Base-by-base conservation (phyloP, 2,888 invertebrate species). In the Melanophora roralis region DNA sequence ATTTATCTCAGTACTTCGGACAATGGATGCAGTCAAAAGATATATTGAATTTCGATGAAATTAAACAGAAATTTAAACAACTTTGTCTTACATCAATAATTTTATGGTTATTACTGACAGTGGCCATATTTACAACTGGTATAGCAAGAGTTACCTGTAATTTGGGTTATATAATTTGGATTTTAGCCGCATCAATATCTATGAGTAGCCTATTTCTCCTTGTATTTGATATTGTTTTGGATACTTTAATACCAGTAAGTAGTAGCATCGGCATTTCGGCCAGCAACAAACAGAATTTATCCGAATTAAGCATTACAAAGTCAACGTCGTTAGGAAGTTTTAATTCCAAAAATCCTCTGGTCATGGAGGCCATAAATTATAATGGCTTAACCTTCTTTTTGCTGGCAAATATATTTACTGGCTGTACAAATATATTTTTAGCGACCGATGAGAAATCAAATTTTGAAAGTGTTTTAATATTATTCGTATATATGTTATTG, bases 321-420 rank as follows among this genome's bases (percentile, higher is more conserved):
- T 53, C 32, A 5, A 27, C 3, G 19, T 59, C 19, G 21, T 21
- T 59, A 57, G 5, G 23, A n/a, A 67, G 14, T 34, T 16, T 21
- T 59, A 65, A 49, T 21, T 53, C 36, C 83, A 92, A 57, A 51
- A 91, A 14, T 93, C 95, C 57, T 86, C 91, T 43, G 2, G 91
- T 95, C 79, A 91, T 94, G 64, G 92, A 93, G 83, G 93, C 94
- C 16, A 92, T 97, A 32, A 97, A 96, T 89, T 93, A 92, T 81
- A 97, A 96, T 90, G 96, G 96, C 1, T 90, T 98, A 34, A 86
- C 92, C n/a, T 96, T 94, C 88, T 98, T 98, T 88, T 90, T 98
- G 65, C 82, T 94, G 12, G 93, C 94, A 1, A 98, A 98, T 91
- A 82, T 98, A 34, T 86, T 95, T 14, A 98, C 98, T 0, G 98